Conservation (phyloP, 2,113 vertebrate species). For the Macrotus californicus region DNA sequence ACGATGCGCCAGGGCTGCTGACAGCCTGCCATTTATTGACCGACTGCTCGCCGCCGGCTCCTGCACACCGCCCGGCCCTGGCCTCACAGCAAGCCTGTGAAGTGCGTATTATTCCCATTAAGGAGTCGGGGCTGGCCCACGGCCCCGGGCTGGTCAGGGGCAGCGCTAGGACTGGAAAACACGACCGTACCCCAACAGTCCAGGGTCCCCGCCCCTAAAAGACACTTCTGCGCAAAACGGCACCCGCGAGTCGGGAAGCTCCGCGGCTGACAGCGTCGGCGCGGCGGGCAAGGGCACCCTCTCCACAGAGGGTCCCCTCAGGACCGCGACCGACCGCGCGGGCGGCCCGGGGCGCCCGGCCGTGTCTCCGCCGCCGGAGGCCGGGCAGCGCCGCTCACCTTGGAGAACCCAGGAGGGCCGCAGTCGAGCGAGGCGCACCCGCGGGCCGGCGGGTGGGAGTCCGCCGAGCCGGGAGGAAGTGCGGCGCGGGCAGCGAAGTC, state of each 20-base stretch:
- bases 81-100: background rate
- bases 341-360: background rate
- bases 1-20: background rate
- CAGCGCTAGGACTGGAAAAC: background rate
- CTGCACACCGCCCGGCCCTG: background rate
- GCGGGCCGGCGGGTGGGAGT: background rate
- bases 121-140: background rate
- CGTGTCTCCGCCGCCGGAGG: background rate
- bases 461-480: conserved; percentile 5
- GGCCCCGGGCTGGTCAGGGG: background rate
- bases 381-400: background rate
- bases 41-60: background rate
- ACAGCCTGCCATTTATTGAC: background rate
- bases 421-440: background rate
- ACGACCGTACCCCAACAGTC: background rate
- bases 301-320: background rate
- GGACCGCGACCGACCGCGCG: background rate
- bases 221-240: background rate
- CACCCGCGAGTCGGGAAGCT: background rate
- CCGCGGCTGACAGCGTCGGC: background rate
- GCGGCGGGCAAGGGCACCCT: background rate
- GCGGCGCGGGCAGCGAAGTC: background rate
- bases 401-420: background rate
- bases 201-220: background rate
- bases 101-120: background rate